phyloP scores from a whole-genome alignment of 2,113 vertebrate species.

The Sander lucioperca region DNA sequence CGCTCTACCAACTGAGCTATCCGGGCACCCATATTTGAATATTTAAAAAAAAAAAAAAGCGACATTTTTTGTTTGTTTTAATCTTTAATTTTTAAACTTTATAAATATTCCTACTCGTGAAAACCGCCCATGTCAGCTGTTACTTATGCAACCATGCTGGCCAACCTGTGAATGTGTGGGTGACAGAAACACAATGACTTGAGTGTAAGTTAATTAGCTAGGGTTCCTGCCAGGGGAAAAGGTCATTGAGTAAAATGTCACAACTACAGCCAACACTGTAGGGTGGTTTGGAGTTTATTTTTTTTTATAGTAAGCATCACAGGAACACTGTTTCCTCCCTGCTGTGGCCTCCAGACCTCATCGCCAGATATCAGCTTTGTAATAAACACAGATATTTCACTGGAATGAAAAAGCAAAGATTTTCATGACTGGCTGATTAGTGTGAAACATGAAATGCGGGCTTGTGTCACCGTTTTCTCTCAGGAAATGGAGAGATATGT shows the following conservation, averaged over 20 bases:
- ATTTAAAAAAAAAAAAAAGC: no score
- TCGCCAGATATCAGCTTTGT: conserved; percentile 54
- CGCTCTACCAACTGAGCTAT: no score
- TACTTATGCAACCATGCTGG: conserved; percentile 17
- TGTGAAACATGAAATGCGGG: conserved; percentile 63
- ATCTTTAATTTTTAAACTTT: background rate
- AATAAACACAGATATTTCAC: conserved; percentile 74
- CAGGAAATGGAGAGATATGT: conserved; percentile 80
- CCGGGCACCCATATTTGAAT: no score
- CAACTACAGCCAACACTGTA: conserved; percentile 45
- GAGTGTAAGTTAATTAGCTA: conserved; percentile 69
- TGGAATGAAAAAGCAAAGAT: conserved; percentile 60
- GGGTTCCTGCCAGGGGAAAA: conserved; percentile 53
- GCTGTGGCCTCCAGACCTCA: conserved; percentile 37
- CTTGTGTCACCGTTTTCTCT: conserved; percentile 66
- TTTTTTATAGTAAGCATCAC: conserved; percentile 5
- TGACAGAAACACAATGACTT: conserved; percentile 62
- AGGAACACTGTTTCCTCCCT: background rate
- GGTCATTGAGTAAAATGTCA: conserved; percentile 72
- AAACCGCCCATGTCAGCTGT: conserved; percentile 48
- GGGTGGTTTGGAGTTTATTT: conserved; percentile 5
- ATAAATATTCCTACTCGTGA: background rate
- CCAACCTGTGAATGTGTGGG: conserved; percentile 43
- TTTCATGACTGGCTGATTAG: conserved; percentile 70
- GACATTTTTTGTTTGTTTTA: background rate